These are phyloP conservation scores for Cyphomyrmex costatus DNA, from an alignment of 1,140 invertebrate genomes.

Conservation along the genomic window DNA sequence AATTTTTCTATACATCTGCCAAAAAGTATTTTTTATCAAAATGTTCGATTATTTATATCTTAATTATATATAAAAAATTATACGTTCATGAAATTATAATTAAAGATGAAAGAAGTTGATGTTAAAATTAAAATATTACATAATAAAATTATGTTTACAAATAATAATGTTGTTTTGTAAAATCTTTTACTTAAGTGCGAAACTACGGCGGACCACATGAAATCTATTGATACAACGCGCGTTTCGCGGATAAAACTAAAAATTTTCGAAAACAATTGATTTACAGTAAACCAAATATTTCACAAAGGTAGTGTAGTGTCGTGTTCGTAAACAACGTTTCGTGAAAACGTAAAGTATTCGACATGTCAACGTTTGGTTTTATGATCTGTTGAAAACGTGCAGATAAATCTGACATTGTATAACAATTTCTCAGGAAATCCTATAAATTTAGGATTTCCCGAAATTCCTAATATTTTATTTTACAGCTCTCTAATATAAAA, in stretches of 20 bases:
- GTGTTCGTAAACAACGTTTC: background rate
- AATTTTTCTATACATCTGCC: background rate
- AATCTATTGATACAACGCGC: background rate
- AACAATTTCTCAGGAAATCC: background rate
- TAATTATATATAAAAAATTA: background rate
- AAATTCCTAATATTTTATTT: background rate
- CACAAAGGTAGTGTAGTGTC: background rate
- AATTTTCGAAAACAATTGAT: slow-evolving; percentile 19
- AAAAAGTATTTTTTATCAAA: background rate
- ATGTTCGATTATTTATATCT: background rate
- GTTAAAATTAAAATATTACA: background rate
- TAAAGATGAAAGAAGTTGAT: background rate
- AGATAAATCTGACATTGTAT: background rate
- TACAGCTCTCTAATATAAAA: background rate
- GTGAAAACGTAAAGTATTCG: background rate
- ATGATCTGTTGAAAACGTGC: background rate
- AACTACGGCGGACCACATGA: too few species aligned
- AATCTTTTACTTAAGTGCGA: background rate
- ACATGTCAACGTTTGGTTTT: background rate
- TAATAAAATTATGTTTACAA: background rate
- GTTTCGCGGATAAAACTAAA: background rate
- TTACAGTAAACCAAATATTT: background rate
- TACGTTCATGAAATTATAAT: background rate
- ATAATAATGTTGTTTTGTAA: background rate
- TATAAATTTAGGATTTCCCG: background rate